Evolutionary conservation across 2,888 invertebrate species (phyloP).

Genomic region (Calameuta idolon): DNA sequence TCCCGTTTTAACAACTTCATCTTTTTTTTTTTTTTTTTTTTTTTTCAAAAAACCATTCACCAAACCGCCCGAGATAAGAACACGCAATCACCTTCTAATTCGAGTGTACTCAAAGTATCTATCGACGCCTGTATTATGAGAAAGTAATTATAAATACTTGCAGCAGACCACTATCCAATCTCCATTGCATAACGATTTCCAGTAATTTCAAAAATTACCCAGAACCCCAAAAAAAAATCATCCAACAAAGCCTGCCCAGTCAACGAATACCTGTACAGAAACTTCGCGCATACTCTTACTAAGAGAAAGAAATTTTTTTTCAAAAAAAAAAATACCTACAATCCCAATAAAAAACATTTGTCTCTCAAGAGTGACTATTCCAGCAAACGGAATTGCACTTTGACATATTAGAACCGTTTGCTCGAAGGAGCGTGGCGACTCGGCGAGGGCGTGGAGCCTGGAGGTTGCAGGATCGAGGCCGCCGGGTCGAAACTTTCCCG

Average conservation of each 20-base stretch:
- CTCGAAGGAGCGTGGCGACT: constrained; percentile 12
- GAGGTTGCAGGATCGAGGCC: constrained; percentile 47
- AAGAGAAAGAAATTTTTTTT: too few relatives aligned
- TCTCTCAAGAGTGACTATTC: neutral
- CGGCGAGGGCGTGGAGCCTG: constrained; percentile 27
- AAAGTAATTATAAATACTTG: neutral
- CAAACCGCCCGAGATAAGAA: neutral
- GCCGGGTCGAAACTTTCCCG: constrained; percentile 55
- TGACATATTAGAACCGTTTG: constrained; percentile 34
- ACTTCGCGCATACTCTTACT: too few relatives aligned
- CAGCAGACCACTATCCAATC: neutral
- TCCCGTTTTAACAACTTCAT: neutral
- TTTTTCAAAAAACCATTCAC: neutral
- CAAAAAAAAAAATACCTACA: neutral
- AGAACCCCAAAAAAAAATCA: neutral
- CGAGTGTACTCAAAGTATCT: neutral
- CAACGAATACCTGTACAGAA: neutral
- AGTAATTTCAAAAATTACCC: neutral
- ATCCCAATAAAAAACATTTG: neutral
- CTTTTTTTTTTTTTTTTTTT: too few relatives aligned
- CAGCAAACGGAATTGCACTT: constrained; percentile 25
- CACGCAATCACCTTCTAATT: neutral
- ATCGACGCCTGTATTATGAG: neutral
- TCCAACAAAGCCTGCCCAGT: neutral
- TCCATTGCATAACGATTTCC: neutral